Conservation (phyloP, 2,888 invertebrate species). For the Torymus auratus region DNA sequence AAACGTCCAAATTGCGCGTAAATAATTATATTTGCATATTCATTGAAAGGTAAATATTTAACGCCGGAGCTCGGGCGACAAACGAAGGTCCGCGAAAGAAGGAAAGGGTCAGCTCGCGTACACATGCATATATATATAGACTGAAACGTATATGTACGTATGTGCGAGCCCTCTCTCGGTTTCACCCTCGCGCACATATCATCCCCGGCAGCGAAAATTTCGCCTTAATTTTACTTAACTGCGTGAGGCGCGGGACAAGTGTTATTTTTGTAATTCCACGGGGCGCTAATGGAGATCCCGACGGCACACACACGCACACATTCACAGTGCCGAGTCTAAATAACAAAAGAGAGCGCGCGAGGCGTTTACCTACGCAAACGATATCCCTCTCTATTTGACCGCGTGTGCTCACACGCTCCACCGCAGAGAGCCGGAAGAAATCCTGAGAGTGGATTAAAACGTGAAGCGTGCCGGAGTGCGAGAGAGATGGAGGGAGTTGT, state of each 20-base stretch:
- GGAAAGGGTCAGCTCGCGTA: slow-evolving; percentile 2
- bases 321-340: slow-evolving; percentile 3
- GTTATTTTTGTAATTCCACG: slow-evolving; percentile 73
- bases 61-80: slow-evolving; percentile 63
- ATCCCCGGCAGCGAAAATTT: slow-evolving; percentile 64
- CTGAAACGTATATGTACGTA: slow-evolving; percentile 70
- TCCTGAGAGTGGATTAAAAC: slow-evolving; percentile 54
- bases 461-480: slow-evolving; percentile 17
- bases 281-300: slow-evolving; percentile 65
- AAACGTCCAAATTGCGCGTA: slow-evolving; percentile 76
- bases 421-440: slow-evolving; percentile 47
- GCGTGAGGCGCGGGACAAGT: slow-evolving; percentile 64
- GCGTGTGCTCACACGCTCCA: neutral
- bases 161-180: slow-evolving; percentile 60
- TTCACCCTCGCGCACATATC: slow-evolving; percentile 46
- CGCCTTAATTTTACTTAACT: slow-evolving; percentile 74
- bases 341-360: slow-evolving; percentile 47
- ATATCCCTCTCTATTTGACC: slow-evolving; percentile 40
- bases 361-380: slow-evolving; percentile 46
- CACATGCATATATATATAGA: slow-evolving; percentile 58
- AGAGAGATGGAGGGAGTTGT: neutral
- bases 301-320: neutral
- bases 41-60: slow-evolving; percentile 77
- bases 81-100: slow-evolving; percentile 56
- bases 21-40: slow-evolving; percentile 78